These are phyloP conservation scores for Apantesis nais DNA, from an alignment of 2,888 invertebrate genomes.

Conservation along the genomic window DNA sequence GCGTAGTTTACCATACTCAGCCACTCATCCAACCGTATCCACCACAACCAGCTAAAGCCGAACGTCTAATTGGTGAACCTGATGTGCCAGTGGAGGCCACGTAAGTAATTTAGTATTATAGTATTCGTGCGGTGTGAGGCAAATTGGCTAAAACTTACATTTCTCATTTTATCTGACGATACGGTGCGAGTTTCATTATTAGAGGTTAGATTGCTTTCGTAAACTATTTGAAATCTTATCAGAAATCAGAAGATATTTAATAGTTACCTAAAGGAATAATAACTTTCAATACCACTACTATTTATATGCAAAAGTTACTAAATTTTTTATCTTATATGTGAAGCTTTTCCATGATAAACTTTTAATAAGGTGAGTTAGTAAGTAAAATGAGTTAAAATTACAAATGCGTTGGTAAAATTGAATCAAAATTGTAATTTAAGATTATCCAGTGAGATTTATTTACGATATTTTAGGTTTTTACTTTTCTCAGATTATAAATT, in stretches of 20 bases:
- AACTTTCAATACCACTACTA: background rate
- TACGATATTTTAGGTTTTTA: background rate
- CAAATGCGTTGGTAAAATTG: background rate
- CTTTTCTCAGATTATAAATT: background rate
- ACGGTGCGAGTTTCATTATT: background rate
- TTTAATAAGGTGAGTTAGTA: slow-evolving; percentile 15
- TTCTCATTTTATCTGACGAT: background rate
- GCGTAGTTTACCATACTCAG: slow-evolving; percentile 87
- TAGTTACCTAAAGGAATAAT: background rate
- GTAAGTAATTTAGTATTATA: slow-evolving; percentile 84
- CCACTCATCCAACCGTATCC: slow-evolving; percentile 90
- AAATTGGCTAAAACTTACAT: slow-evolving; percentile 8
- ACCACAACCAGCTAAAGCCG: slow-evolving; percentile 87
- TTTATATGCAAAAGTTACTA: background rate
- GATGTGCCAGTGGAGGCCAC: slow-evolving; percentile 91
- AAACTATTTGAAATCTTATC: background rate
- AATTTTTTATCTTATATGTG: background rate
- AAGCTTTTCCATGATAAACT: background rate
- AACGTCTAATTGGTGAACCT: slow-evolving; percentile 89
- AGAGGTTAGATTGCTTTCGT: background rate
- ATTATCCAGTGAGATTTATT: background rate
- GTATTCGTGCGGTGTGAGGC: slow-evolving; percentile 38
- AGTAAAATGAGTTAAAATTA: background rate
- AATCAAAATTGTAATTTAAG: slow-evolving; percentile 3
- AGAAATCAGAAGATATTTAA: background rate